Base-by-base conservation (phyloP, 2,113 vertebrate species). In the rabbit (Oryctolagus cuniculus) region DNA sequence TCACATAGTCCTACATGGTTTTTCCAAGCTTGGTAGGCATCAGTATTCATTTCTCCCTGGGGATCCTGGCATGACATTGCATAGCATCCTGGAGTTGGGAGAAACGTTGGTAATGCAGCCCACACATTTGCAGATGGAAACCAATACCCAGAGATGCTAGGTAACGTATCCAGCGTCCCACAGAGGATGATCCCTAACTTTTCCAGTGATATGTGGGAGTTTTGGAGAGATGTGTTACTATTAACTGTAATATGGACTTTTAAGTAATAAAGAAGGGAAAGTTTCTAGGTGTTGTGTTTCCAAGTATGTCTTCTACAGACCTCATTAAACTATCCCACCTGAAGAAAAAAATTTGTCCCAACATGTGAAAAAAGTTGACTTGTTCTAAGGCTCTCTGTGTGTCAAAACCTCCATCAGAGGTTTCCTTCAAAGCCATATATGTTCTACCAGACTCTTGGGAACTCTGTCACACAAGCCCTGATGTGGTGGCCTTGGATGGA, bases 251-350 rank as follows among this genome's bases (percentile, higher is more conserved):
- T 64, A 10, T 90, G 19, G 22, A 70, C 51, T 89, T 83, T 94
- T 69, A 77, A 87, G 17, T 83, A 89, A 83, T 44, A 79, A 95
- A 79, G 38, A 94, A 87, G 63, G 77, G 29, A 90, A n/a, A 70
- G 15, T 72, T 92, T 90, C 81, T 85, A 70, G 80, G 69, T 78
- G 86, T 87, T 94, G 75, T 66, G 29, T 95, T 78, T 92, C n/a
- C 86, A 27, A 63, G 4, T 86, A 82, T 95, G 15, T 87, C 55
- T 87, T 11, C 61, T 90, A 36, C 5, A 72, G 38, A 61, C 7
- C 58, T 96, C 70, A 49, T 31, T 36, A 49, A 79, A 51, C n/a
- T 80, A 70, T 27, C 61, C 85, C 13, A 91, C 51, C 17, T 58
- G 55, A 58, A 17, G 55, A 58, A 17, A 58, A 58, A 58, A 58